Evolutionary conservation across 2,113 vertebrate species (phyloP).

Genomic region (Jacana jacana): DNA sequence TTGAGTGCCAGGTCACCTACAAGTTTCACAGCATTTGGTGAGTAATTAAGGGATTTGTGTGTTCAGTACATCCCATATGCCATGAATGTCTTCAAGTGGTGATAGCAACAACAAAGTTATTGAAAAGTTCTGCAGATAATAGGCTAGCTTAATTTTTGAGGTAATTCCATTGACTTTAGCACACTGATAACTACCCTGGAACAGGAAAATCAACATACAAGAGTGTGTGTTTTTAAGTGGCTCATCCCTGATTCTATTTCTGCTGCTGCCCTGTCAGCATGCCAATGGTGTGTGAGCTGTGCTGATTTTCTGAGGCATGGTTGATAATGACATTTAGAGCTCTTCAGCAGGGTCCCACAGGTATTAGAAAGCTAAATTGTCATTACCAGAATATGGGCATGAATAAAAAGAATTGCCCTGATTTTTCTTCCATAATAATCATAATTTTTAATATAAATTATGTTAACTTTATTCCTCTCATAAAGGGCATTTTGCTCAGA

Average conservation of each 20-base stretch:
- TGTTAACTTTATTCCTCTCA: background rate
- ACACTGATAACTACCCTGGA: background rate
- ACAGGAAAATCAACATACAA: background rate
- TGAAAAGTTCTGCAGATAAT: background rate
- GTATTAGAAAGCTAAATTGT: background rate
- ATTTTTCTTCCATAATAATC: background rate
- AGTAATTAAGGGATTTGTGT: background rate
- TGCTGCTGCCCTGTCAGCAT: background rate
- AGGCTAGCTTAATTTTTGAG: background rate
- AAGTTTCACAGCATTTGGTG: background rate
- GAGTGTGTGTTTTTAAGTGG: background rate
- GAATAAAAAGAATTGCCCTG: background rate
- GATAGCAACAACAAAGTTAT: background rate
- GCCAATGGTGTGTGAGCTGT: background rate
- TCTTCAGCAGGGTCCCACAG: background rate
- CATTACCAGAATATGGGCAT: background rate
- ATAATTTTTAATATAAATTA: background rate
- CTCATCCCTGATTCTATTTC: background rate
- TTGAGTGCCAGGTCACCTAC: background rate
- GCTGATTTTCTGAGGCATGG: background rate
- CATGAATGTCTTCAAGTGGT: background rate
- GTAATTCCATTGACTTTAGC: background rate
- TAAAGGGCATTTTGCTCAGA: background rate
- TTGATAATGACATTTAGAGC: background rate
- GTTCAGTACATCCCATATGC: background rate